phyloP scores from a whole-genome alignment of 2,797 vertebrate genomes.

The Brachyalestes nurse region DNA sequence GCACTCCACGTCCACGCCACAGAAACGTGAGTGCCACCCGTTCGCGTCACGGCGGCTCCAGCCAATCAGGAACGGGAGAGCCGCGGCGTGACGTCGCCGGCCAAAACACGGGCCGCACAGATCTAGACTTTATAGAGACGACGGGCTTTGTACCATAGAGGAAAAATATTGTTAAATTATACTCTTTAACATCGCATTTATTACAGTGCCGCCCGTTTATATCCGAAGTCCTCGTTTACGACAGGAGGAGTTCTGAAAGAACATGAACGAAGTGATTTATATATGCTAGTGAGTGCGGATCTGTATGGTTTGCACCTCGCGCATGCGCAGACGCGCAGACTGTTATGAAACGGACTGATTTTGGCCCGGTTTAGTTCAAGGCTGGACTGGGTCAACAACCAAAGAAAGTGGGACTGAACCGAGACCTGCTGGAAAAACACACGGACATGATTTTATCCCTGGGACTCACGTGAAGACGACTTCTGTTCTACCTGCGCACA shows the following conservation, averaged over 20 bases:
- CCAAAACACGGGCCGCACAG: not conserved
- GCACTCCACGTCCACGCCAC: conserved; percentile 45
- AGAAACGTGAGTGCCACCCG: conserved; percentile 58
- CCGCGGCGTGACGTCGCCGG: not conserved
- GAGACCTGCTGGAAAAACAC: not conserved
- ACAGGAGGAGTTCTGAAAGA: not conserved
- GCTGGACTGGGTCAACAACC: not conserved
- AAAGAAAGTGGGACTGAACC: not conserved
- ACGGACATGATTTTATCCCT: conserved; percentile 13
- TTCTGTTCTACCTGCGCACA: not conserved
- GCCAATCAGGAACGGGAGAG: conserved; percentile 54
- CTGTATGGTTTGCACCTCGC: not conserved
- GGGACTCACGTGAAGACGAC: not conserved
- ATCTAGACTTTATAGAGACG: not conserved
- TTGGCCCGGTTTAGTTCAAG: not conserved
- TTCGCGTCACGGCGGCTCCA: conserved; percentile 22
- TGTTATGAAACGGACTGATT: conserved; percentile 55
- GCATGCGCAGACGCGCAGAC: conserved; percentile 54
- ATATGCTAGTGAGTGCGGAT: not conserved
- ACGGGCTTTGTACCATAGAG: no score
- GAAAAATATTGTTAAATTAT: no score
- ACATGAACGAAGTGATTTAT: not conserved
- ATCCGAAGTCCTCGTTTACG: not conserved
- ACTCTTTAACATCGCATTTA: no score
- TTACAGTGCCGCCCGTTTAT: no score